A percentile compares a stretch with the other conserved stretches of the same genome.
Conservation (phyloP, 1,140 invertebrate genomes). For the Condylostylus longicornis region DNA sequence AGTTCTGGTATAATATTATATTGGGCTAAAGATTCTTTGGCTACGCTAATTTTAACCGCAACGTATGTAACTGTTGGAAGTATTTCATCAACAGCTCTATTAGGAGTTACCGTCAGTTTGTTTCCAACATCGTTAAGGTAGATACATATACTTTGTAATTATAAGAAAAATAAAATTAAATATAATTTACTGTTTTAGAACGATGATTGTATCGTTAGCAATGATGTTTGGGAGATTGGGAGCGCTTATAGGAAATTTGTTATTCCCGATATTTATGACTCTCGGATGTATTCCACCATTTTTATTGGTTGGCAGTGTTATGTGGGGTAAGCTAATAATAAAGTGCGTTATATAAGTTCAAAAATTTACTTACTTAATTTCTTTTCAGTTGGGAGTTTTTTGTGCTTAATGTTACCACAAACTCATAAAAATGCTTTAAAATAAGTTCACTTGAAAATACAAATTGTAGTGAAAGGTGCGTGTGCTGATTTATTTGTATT, state of each 20-base stretch:
- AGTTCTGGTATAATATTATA: constrained; percentile 31
- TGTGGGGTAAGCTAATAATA: constrained; percentile 24
- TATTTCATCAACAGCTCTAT: constrained; percentile 21
- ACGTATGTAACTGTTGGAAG: constrained; percentile 20
- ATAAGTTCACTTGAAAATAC: too few species aligned
- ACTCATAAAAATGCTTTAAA: too few species aligned
- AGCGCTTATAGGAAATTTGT: constrained; percentile 24
- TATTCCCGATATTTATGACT: constrained; percentile 24
- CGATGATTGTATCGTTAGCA: constrained; percentile 21
- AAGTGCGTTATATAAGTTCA: too few species aligned
- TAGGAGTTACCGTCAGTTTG: constrained; percentile 21
- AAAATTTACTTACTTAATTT: too few species aligned
- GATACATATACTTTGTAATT: constrained; percentile 1
- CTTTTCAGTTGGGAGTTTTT: too few species aligned
- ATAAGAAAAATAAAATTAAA: neutral
- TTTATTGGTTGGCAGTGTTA: constrained; percentile 20
- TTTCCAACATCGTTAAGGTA: constrained; percentile 29
- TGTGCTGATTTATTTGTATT: too few species aligned
- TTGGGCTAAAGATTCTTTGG: constrained; percentile 31
- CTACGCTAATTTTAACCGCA: constrained; percentile 20
- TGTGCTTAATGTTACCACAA: too few species aligned
- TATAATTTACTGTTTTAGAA: constrained; percentile 10
- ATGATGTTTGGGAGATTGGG: constrained; percentile 26
- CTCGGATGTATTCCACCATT: constrained; percentile 28
- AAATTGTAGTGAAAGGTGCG: too few species aligned